Percentiles rank a stretch among this genome's conserved stretches.
phyloP scores from a whole-genome alignment of 2,888 invertebrate species.

The Agelastica alni region DNA sequence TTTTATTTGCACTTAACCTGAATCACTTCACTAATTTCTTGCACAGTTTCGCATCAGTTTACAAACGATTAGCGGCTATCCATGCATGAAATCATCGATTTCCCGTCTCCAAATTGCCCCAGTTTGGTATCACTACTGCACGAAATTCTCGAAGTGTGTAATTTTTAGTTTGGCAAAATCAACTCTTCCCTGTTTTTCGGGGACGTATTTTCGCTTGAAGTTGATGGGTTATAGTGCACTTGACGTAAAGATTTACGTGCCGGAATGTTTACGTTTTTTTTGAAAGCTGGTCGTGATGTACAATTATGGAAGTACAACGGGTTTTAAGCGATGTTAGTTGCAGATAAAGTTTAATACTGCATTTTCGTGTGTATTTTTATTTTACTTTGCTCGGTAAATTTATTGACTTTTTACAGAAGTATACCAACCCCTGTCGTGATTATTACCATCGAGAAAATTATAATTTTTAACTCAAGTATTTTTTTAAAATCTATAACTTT shows the following conservation, averaged over 20 bases:
- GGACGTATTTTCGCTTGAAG: conserved; percentile 10
- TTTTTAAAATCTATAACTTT: too few species aligned
- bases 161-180: conserved; percentile 23
- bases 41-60: conserved; percentile 14
- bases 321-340: too few species aligned
- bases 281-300: neutral
- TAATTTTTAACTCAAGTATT: too few species aligned
- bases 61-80: conserved; percentile 16
- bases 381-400: too few species aligned
- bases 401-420: too few species aligned
- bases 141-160: conserved; percentile 10
- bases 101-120: conserved; percentile 21
- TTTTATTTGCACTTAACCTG: conserved; percentile 6
- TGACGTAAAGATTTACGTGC: conserved; percentile 14
- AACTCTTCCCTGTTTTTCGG: conserved; percentile 13
- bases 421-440: too few species aligned
- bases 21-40: conserved; percentile 16
- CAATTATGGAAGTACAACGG: neutral
- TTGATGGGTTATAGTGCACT: conserved; percentile 12
- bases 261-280: neutral
- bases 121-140: conserved; percentile 12
- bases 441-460: too few species aligned
- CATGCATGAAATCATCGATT: conserved; percentile 26
- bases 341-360: too few species aligned
- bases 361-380: too few species aligned